Percentiles rank a stretch among this genome's conserved stretches.
phyloP scores from a whole-genome alignment of 2,113 vertebrate species.

The Egretta garzetta region DNA sequence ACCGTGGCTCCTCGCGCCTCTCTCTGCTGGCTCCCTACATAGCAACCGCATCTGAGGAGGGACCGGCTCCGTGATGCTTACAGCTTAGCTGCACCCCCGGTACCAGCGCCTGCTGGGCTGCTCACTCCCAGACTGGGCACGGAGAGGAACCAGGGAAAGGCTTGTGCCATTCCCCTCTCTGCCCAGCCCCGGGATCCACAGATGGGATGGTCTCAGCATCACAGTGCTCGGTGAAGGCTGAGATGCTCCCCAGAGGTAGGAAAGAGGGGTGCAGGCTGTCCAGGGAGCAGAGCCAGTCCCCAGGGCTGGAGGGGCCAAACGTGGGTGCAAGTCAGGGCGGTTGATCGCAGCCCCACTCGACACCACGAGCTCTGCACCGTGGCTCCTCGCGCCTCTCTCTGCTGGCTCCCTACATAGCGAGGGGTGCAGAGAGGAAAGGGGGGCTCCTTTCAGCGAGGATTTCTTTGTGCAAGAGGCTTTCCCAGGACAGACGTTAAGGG shows the following conservation, averaged over 20 bases:
- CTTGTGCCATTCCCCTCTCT: background rate
- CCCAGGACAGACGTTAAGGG: background rate
- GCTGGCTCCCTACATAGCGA: rapidly evolving
- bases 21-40: background rate
- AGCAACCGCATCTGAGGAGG: background rate
- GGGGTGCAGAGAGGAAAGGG: background rate
- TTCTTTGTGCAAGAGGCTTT: background rate
- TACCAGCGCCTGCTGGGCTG: background rate
- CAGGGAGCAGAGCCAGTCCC: background rate
- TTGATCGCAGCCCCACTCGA: background rate
- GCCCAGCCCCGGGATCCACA: background rate
- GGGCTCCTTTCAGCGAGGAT: background rate
- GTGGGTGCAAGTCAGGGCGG: background rate
- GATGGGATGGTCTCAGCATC: background rate
- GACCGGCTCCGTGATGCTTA: background rate
- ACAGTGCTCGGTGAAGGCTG: background rate
- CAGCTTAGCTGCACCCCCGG: too few relatives aligned
- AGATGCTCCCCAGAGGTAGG: background rate
- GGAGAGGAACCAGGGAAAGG: background rate
- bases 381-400: background rate
- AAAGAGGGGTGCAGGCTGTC: background rate
- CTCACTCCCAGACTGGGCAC: background rate
- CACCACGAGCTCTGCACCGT: rapidly evolving
- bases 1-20: background rate
- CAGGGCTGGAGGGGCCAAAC: too few relatives aligned